These are phyloP conservation scores for Psylliodes chrysocephalus DNA, from an alignment of 2,888 invertebrate species.

Conservation along the genomic window DNA sequence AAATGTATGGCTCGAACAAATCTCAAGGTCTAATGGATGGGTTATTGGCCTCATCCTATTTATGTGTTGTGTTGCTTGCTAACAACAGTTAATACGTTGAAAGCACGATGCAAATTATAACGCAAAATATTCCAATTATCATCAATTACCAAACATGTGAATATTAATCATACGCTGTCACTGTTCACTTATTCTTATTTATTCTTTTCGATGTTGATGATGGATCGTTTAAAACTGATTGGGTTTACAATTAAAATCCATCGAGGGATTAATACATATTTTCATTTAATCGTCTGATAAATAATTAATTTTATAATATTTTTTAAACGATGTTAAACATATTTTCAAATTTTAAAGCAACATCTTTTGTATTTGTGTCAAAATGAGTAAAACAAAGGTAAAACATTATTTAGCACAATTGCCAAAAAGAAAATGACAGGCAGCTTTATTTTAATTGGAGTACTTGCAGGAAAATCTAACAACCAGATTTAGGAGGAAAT, in stretches of 20 bases:
- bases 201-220: background rate
- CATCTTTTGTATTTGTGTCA: too few species aligned
- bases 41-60: constrained; percentile 19
- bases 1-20: background rate
- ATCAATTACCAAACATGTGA: constrained; percentile 9
- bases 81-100: constrained; percentile 13
- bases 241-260: background rate
- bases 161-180: constrained; percentile 6
- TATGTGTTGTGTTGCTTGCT: constrained; percentile 3
- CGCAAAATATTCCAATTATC: constrained; percentile 29
- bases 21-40: constrained; percentile 13
- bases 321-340: too few species aligned
- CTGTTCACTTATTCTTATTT: constrained; percentile 1
- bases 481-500: too few species aligned
- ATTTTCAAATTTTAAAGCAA: too few species aligned
- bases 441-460: too few species aligned
- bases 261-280: too few species aligned
- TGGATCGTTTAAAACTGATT: constrained; percentile 4
- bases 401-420: too few species aligned
- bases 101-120: constrained; percentile 22
- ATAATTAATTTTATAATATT: too few species aligned
- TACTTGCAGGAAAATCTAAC: too few species aligned
- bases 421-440: too few species aligned
- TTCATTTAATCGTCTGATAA: too few species aligned
- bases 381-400: too few species aligned